Conservation (phyloP, 2,797 vertebrate genomes). For the Melanotaenia trifasciata region DNA sequence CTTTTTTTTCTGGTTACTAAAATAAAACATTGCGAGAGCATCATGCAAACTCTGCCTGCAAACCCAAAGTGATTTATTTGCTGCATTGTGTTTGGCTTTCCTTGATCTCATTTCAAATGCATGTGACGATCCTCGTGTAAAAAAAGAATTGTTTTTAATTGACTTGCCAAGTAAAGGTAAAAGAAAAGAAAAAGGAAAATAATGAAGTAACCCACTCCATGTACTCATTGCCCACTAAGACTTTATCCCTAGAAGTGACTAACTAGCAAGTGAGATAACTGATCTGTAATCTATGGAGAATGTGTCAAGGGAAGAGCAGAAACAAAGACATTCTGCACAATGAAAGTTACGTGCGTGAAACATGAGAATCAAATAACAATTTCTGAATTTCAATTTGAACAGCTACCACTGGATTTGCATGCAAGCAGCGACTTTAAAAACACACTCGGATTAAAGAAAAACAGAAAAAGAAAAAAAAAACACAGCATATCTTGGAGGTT, state of each 20-base stretch:
- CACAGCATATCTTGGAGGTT: constrained; percentile 60
- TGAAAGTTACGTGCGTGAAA: constrained; percentile 51
- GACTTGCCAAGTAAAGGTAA: constrained; percentile 3
- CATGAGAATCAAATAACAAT: constrained; percentile 33
- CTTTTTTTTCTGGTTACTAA: constrained; percentile 3
- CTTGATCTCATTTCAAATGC: constrained; percentile 8
- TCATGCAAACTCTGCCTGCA: neutral
- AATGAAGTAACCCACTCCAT: neutral
- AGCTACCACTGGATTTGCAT: constrained; percentile 54
- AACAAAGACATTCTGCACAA: constrained; percentile 37
- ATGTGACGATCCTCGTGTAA: neutral
- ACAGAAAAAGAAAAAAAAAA: neutral
- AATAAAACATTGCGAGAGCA: constrained; percentile 1
- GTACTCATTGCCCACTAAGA: constrained; percentile 1
- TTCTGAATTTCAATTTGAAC: constrained; percentile 47
- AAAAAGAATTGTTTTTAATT: constrained; percentile 10
- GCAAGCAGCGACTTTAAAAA: constrained; percentile 60
- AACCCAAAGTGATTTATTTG: neutral
- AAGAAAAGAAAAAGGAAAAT: neutral
- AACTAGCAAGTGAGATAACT: constrained; percentile 46
- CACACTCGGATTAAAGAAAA: constrained; percentile 22
- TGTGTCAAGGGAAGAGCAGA: constrained; percentile 38
- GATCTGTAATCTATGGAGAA: constrained; percentile 45
- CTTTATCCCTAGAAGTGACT: constrained; percentile 38
- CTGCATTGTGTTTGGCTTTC: constrained; percentile 12